Base-by-base conservation (phyloP, 1,140 invertebrate species). In the Musca domestica region DNA sequence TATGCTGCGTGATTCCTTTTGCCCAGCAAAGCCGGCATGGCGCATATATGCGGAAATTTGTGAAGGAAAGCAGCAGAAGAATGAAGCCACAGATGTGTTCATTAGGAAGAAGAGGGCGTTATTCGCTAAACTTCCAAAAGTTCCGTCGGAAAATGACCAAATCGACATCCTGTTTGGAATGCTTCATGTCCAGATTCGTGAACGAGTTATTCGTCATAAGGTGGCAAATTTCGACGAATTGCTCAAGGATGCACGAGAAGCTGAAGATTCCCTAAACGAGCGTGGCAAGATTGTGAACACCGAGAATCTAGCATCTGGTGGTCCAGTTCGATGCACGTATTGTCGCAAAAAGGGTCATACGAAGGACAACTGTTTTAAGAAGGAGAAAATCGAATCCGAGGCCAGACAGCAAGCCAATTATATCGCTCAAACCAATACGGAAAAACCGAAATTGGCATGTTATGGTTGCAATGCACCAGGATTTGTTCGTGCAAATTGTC, bases 161-260 rank as follows among this genome's bases (percentile, higher is more conserved):
- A 47, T 72, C n/a, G 64, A 72, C 56, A 68, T 73, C 58, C n/a
- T 71, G 14, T 73, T 67, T 65, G 64, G 68, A 14, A 51, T 72
- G 27, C 20, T 71, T 1, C 48, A 52, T 34, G 14, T 34, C 6
- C 27, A 68, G 23, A 73, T 73, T 15, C 41, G 69, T 46, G 63
- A 72, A 17, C 27, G 67, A 25, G 63, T 72, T 17, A 2, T 22
- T 14, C 48, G 68, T 3, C 34, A 67, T 15, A 51, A 63, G 12
- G 41, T 71, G 1, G 17, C 17, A 41, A 49, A 54, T 49, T 69
- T 69, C 48, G 63, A 67, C 12, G 56, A 64, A n/a, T 63, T 68
- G 10, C 19, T 71, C 10, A 20, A n/a, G 1, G 47, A 52, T 19
- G 67, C 63, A 19, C 41, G 63, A 20, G 47, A 64, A 22, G 30